Conservation (phyloP, 2,888 invertebrate genomes). For the Macrophya annulata region DNA sequence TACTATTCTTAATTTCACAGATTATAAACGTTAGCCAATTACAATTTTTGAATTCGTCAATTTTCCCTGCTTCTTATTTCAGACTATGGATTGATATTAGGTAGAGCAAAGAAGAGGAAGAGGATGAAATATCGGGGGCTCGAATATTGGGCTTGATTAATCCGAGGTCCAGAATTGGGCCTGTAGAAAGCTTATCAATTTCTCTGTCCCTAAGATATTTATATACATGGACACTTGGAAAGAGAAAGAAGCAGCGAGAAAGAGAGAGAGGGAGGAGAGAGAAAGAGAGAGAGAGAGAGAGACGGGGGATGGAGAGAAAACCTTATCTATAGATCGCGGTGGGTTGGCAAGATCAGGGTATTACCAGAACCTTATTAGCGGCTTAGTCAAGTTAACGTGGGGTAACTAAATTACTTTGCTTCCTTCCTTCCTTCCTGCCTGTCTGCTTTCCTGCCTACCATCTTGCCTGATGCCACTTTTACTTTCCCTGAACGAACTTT, state of each 20-base stretch:
- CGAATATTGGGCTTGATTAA: constrained; percentile 23
- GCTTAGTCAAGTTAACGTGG: constrained; percentile 66
- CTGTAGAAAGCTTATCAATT: constrained; percentile 40
- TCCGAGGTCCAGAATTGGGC: constrained; percentile 28
- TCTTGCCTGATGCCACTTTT: constrained; percentile 60
- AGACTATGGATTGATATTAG: neutral
- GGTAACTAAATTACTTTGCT: constrained; percentile 65
- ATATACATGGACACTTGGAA: constrained; percentile 18
- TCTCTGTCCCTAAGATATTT: constrained; percentile 17
- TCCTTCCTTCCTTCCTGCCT: constrained; percentile 49
- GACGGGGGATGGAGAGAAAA: neutral
- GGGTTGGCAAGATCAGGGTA: constrained; percentile 65
- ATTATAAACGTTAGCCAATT: neutral
- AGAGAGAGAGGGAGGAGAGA: neutral
- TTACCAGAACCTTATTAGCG: constrained; percentile 69
- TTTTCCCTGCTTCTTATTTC: neutral
- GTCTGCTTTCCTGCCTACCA: constrained; percentile 58
- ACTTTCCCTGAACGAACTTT: constrained; percentile 62
- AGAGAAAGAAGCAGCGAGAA: neutral
- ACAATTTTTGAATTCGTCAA: neutral
- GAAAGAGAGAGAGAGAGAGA: neutral
- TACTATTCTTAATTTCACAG: neutral
- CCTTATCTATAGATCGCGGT: constrained; percentile 63
- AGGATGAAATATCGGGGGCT: neutral
- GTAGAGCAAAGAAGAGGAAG: neutral